These are phyloP conservation scores for Metridium senile DNA, from an alignment of 92 coral and sea anemone species.

Conservation along the genomic window DNA sequence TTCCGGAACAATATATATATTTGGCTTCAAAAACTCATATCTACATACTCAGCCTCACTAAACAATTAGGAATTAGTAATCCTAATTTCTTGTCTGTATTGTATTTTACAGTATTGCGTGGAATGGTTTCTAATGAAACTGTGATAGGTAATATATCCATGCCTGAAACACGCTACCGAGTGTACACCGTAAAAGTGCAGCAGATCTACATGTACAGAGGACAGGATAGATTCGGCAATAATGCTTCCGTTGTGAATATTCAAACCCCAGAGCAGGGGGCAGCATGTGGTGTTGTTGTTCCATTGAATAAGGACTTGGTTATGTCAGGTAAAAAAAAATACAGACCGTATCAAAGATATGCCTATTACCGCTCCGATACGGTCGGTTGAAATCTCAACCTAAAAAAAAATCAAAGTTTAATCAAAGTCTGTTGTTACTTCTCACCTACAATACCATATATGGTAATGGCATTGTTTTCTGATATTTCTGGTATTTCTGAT, in stretches of 20 bases:
- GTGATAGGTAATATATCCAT: neutral
- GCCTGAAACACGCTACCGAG: neutral
- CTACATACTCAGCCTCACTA: too few species aligned
- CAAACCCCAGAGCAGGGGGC: slow-evolving; percentile 11
- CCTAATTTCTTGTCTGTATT: neutral
- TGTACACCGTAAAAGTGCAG: slow-evolving; percentile 15
- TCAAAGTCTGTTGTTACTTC: too few species aligned
- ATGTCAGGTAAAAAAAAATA: slow-evolving; percentile 24
- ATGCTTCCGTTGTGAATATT: neutral
- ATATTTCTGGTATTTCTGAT: too few species aligned
- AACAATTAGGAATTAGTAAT: neutral
- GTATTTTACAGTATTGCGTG: neutral
- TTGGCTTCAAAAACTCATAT: neutral
- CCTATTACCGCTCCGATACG: too few species aligned
- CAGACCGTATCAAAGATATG: too few species aligned
- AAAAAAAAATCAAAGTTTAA: too few species aligned
- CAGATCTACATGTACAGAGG: slow-evolving; percentile 21
- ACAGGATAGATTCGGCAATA: neutral
- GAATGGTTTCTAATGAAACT: neutral
- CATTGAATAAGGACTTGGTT: neutral
- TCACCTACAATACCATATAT: too few species aligned
- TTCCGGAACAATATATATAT: neutral
- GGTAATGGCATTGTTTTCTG: too few species aligned
- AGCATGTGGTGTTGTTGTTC: slow-evolving; percentile 19
- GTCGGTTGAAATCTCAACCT: too few species aligned